Evolutionary conservation across 30 jellyfish, hydroid and myxozoan species (phyloP).

Genomic region (Aurelia aurita): DNA sequence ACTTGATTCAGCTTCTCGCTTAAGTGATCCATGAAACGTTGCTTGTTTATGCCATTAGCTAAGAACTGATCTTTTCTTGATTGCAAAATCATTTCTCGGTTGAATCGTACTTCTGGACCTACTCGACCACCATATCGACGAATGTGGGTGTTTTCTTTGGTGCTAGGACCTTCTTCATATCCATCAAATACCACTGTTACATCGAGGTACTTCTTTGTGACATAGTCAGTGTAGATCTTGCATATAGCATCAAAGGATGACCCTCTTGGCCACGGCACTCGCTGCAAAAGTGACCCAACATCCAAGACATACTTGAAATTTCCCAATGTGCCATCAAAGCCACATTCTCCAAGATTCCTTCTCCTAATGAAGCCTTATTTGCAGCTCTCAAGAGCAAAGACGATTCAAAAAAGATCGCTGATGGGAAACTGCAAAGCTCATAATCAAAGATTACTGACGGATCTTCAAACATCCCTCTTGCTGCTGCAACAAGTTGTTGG

Average conservation of each 20-base stretch:
- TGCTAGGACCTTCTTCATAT: constrained; percentile 7
- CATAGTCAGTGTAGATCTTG: constrained; percentile 34
- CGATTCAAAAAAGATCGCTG: constrained; percentile 44
- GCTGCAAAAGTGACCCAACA: constrained; percentile 52
- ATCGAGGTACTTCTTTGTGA: constrained; percentile 6
- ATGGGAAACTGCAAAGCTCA: constrained; percentile 47
- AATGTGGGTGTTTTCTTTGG: constrained; percentile 38
- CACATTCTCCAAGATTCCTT: constrained; percentile 10
- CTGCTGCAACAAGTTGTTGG: constrained; percentile 34
- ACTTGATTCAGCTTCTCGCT: constrained; percentile 6
- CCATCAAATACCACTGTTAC: constrained; percentile 49
- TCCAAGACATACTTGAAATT: constrained; percentile 30
- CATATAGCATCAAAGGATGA: constrained; percentile 25
- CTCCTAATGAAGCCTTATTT: constrained; percentile 33
- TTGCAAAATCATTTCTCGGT: constrained; percentile 41
- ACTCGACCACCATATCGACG: constrained; percentile 23
- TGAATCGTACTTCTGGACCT: constrained; percentile 42
- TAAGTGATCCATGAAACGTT: constrained; percentile 30
- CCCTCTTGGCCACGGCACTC: constrained; percentile 36
- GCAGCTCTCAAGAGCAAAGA: constrained; percentile 26
- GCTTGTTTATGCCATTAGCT: constrained; percentile 35
- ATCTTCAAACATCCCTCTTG: background rate
- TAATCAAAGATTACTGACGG: constrained; percentile 1
- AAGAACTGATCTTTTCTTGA: constrained; percentile 43
- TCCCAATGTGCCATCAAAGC: constrained; percentile 10